These are phyloP conservation scores for Amorpha juglandis DNA, from an alignment of 2,888 invertebrate species.

Conservation along the genomic window DNA sequence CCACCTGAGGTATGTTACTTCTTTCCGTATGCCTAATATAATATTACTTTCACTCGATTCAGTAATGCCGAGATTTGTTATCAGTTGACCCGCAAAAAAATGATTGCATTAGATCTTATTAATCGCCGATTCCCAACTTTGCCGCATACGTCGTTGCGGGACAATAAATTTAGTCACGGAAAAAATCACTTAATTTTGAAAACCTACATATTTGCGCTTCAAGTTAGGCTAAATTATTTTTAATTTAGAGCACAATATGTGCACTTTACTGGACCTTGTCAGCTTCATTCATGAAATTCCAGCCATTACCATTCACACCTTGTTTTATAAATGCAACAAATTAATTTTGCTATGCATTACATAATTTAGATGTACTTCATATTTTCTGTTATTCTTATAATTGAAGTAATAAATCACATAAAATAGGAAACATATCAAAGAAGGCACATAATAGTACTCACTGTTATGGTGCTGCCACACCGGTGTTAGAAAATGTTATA, in stretches of 20 bases:
- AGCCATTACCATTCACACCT: no score
- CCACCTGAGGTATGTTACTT: constrained; percentile 89
- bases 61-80: not conserved
- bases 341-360: no score
- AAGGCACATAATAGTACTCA: no score
- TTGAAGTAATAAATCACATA: no score
- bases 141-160: not conserved
- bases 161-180: not conserved
- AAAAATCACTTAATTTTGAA: not conserved
- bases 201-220: not conserved
- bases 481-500: no score
- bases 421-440: no score
- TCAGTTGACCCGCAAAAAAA: not conserved
- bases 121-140: not conserved
- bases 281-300: not conserved
- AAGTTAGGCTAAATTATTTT: not conserved
- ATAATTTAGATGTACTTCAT: no score
- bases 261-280: not conserved
- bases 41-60: not conserved
- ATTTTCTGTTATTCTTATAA: no score
- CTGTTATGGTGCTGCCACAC: no score
- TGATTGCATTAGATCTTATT: not conserved
- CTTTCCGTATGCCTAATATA: not conserved
- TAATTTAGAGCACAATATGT: no score
- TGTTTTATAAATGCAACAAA: no score